Evolutionary conservation across 2,888 invertebrate species (phyloP), one percentile per base, ranked within the genome.

Genomic region (Dicyrtomina minuta): DNA sequence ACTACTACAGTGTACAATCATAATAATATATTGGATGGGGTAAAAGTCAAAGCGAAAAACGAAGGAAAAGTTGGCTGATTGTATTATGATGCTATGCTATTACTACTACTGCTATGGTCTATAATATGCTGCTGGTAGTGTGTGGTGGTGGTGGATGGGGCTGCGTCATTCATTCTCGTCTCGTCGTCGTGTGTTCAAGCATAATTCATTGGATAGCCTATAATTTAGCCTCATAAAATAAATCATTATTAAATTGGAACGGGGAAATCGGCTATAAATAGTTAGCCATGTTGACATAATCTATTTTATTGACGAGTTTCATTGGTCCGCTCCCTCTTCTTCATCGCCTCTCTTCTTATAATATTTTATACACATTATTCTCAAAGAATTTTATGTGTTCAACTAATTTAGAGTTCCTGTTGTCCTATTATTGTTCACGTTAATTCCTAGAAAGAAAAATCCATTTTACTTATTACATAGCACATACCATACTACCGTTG

Each of bases 201-300:
- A 77, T 77, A 75, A 75, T 77, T 77, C 75, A 77, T 74, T 65
- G 75, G 73, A 74, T 69, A 74, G 76, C 73, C 75, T 77, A 76
- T 78, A 78, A 78, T 78, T 78, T 78, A 70, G 74, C 64, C 76
- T 75, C 76, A 77, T 78, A 78, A 78, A 78, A 78, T 78, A 78
- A 78, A 78, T 78, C 78, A 78, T 78, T 78, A 78, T 76, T 76
- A 78, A 77, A 77, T 77, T 77, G 78, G 76, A 74, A 72, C 71
- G 72, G 73, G 73, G 72, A 74, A 77, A 77, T 76, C 76, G 75
- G 72, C 78, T 78, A 78, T 78, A 77, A 78, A 78, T 78, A 78
- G 76, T 74, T 74, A 73, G 74, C 62, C 71, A 74, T 78, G 78
- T 78, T 78, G 78, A 78, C 78, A 77, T 77, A 77, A 77, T 77